phyloP scores from a whole-genome alignment of 2,113 vertebrate species.

The Petaurus breviceps region DNA sequence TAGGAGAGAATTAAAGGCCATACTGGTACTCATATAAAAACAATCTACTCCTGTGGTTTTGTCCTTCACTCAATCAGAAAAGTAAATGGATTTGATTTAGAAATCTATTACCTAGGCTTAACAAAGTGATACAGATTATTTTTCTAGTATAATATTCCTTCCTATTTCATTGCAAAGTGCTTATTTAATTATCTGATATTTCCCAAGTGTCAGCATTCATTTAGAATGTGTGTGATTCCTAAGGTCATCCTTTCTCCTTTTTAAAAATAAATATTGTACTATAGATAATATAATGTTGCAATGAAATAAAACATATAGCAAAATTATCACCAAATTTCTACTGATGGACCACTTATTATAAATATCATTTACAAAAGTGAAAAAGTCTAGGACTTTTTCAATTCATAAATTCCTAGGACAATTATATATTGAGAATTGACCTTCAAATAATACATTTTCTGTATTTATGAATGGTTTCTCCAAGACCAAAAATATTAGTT shows the following conservation, averaged over 20 bases:
- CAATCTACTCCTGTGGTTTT: not conserved
- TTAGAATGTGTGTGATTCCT: not conserved
- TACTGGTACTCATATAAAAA: not conserved
- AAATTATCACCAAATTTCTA: not conserved
- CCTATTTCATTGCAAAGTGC: not conserved
- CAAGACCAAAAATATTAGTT: no score
- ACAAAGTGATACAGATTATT: not conserved
- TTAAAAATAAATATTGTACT: not conserved
- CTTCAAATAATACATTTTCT: not conserved
- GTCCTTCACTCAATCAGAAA: not conserved
- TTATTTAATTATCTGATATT: not conserved
- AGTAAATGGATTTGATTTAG: not conserved
- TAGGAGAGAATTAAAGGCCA: not conserved
- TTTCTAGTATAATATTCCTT: not conserved
- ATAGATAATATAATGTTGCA: not conserved
- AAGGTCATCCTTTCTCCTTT: not conserved
- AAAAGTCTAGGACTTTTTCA: not conserved
- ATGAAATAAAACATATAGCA: not conserved
- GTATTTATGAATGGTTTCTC: not conserved
- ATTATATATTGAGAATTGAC: not conserved
- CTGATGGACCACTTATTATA: not conserved
- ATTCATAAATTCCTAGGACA: not conserved
- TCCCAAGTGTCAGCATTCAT: not conserved
- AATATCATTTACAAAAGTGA: not conserved
- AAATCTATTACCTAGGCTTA: not conserved